Evolutionary conservation across 2,113 vertebrate genomes (phyloP).

Genomic region (Dissostichus mawsoni): DNA sequence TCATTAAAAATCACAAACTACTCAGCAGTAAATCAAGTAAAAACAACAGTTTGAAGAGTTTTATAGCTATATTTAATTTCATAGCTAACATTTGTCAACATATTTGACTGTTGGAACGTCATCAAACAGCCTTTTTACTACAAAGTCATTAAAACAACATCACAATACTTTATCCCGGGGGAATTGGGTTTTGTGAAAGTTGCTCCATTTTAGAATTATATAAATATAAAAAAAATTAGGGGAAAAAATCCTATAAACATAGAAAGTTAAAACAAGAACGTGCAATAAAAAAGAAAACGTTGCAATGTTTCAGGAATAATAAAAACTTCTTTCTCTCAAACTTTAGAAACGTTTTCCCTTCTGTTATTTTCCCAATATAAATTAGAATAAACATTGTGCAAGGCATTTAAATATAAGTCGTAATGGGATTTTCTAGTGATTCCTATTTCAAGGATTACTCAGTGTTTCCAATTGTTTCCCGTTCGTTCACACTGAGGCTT

Average conservation of each 20-base stretch:
- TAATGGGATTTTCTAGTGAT: background rate
- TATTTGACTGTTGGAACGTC: background rate
- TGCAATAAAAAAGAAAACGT: too few species aligned
- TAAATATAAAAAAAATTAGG: too few species aligned
- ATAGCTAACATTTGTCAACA: too few species aligned
- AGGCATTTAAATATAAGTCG: background rate
- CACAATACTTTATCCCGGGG: too few species aligned
- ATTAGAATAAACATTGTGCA: background rate
- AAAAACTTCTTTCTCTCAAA: background rate
- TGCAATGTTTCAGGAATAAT: background rate
- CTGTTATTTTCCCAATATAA: background rate
- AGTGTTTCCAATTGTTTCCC: slow-evolving; percentile 20
- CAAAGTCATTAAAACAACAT: background rate
- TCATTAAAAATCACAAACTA: too few species aligned
- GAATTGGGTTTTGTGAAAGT: too few species aligned
- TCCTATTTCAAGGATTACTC: slow-evolving; percentile 14
- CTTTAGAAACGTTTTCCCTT: background rate
- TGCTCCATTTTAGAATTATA: too few species aligned
- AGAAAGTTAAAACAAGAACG: too few species aligned
- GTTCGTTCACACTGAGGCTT: background rate
- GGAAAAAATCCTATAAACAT: too few species aligned
- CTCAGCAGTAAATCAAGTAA: too few species aligned
- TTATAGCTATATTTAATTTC: too few species aligned
- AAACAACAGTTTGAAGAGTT: too few species aligned
- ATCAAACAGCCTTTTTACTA: background rate